Base-by-base conservation (phyloP, 2,113 vertebrate genomes). In the Caretta caretta region DNA sequence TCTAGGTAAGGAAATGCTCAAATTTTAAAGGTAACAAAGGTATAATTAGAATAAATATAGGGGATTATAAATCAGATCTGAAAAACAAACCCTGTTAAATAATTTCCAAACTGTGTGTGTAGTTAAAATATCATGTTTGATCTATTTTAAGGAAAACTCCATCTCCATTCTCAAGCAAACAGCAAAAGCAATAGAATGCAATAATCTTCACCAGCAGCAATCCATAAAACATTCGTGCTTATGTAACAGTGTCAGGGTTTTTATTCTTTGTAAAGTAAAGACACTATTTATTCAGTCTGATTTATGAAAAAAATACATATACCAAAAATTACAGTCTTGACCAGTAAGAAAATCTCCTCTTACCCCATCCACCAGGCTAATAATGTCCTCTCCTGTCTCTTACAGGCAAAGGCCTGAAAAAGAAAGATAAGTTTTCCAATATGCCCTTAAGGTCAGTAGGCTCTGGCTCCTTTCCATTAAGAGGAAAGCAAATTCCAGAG, bases 61-160 rank as follows among this genome's bases (percentile, higher is more conserved):
- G 91, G 87, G 8, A 14, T 17, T 86, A 11, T 84, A 57, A 51
- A 78, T 78, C 38, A 78, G 10, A 25, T 78, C 42, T 25, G 42
- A 48, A 27, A 78, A 82, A 84, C 4, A 54, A 89, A 17, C 11
- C 53, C 86, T 0, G 0, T 84, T 80, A 78, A 93, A n/a, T 86
- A 92, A 90, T 81, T 93, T 92, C 69, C 84, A 80, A 93, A 89
- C 46, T 27, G 78, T 72, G 16, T 16, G 29, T 90, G 89, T 72
- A 56, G 56, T 83, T 94, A 83, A 93, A 96, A 46, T 65, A 91
- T 87, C 19, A 72, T n/a, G 35, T n/a, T 38, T 10, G 1, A 90
- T 76, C 59, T 93, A 5, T 62, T 84, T 11, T 72, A 90, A 86
- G 79, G 76, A 94, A 88, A 95, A 88, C 72, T 86, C 9, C 31